Conservation (phyloP, 2,888 invertebrate species). For the Drosophila lacicola region DNA sequence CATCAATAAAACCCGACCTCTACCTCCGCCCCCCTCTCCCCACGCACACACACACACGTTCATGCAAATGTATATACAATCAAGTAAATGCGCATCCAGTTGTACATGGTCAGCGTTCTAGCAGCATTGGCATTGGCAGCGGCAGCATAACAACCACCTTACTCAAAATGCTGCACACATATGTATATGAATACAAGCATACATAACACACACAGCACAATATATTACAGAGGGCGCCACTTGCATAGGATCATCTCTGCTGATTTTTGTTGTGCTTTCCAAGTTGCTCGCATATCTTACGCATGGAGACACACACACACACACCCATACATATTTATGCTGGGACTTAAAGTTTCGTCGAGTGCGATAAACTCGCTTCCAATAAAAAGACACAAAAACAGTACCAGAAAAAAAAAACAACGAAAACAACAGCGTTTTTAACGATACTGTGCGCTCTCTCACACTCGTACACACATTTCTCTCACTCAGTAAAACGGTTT, state of each 20-base stretch:
- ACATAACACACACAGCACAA: slow-evolving; percentile 1
- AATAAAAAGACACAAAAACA: slow-evolving; percentile 23
- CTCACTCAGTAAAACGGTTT: slow-evolving; percentile 14
- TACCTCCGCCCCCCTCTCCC: slow-evolving; percentile 1
- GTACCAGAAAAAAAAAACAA: slow-evolving; percentile 16
- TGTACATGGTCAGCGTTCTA: slow-evolving; percentile 35
- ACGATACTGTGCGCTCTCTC: slow-evolving; percentile 23
- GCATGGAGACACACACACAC: not conserved
- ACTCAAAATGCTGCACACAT: slow-evolving; percentile 1
- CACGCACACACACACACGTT: not conserved
- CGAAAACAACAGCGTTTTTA: slow-evolving; percentile 12
- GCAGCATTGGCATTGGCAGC: slow-evolving; percentile 1
- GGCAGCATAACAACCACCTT: slow-evolving; percentile 48
- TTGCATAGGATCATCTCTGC: slow-evolving; percentile 15
- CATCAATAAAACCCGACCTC: slow-evolving; percentile 36
- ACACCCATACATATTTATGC: slow-evolving; percentile 4
- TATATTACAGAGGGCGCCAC: slow-evolving; percentile 7
- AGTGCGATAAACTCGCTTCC: slow-evolving; percentile 32
- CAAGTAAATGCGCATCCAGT: slow-evolving; percentile 30
- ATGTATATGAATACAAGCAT: not conserved
- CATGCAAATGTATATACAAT: slow-evolving; percentile 10
- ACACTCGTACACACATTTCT: slow-evolving; percentile 7
- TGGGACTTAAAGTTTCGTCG: slow-evolving; percentile 5
- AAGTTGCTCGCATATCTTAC: slow-evolving; percentile 10
- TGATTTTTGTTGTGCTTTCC: slow-evolving; percentile 14